Evolutionary conservation across 2,797 vertebrate genomes (phyloP), one percentile per base, ranked within the genome.

Genomic region (Psittacula echo): DNA sequence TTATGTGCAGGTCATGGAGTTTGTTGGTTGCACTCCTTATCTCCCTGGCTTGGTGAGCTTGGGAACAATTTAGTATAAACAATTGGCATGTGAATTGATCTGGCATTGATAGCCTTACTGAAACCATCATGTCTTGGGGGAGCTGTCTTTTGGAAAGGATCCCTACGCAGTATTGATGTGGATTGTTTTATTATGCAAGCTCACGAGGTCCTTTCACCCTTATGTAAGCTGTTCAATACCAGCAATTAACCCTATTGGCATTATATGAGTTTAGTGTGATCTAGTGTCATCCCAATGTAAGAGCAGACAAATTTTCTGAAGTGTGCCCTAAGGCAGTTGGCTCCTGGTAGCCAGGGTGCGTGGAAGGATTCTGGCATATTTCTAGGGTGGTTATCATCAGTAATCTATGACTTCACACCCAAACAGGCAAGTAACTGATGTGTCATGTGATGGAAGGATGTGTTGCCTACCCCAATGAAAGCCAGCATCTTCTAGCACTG

Each of bases 331-430:
- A 34, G 13, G 11, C 0, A 0, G 2, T 5, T 8, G 2, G 30
- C 41, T 2, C 5, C 29, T 34, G 5, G 7, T 10, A 37, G n/a
- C 14, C 29, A 84, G 27, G 6, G 2, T 48, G 21, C 21, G 13
- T 51, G 54, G 23, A 78, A 61, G 11, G 9, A n/a, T 60, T 60
- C 42, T 5, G 13, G 5, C 6, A 60, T 23, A 5, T 67, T 53
- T 3, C 6, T 29, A 42, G 16, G 5, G 3, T 1, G 0, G 9
- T 29, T n/a, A 22, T 19, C 4, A 5, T 22, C 23, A 3, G 26
- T 12, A 48, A 14, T 8, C 11, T 60, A 10, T 3, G 21, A 73
- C 26, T 60, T 64, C 19, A 23, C 1, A 1, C 24, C 24, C 51
- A 19, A 76, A 30, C 6, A 22, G 11, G 19, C 15, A 73, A 60